Evolutionary conservation across 2,797 vertebrate genomes (phyloP), one percentile per base, ranked within the genome.

Genomic region (Zenarchopterus dispar): DNA sequence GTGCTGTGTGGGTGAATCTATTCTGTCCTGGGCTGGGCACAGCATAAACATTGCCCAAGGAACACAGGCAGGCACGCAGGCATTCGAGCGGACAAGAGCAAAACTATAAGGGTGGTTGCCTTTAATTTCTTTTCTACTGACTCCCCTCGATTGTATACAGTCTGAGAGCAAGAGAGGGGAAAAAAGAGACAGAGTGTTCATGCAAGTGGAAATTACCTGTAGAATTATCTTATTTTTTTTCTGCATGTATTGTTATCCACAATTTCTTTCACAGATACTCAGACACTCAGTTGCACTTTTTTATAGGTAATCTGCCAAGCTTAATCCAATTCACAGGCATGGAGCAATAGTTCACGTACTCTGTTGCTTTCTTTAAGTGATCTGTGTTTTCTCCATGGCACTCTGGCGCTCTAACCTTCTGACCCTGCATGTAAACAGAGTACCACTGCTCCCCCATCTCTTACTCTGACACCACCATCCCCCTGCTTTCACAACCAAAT

Each of bases 1-100:
- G 83, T 92, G 92, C 92, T 92, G 89, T 87, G 88, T 93, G 92
- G 86, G 91, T 86, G 76, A 90, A 92, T 93, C 89, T 90, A 87
- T 90, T 92, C 89, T 92, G 78, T 92, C 82, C 85, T 68, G 75
- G 74, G 71, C 86, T 76, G 89, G 88, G 84, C 82, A 89, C 74
- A 90, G 85, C 88, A 89, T 90, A 90, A 91, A 92, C 90, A 90
- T 87, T 84, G 85, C 85, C 84, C 89, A 84, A 80, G 81, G 84
- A 89, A 88, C 58, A 60, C 82, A 88, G 76, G 80, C 80, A 73
- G 71, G 84, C 85, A 83, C 53, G 75, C 75, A 82, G 67, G 80
- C 86, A 89, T 78, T 83, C 82, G 85, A 88, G 87, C 86, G 70
- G 83, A 84, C 84, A 86, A 88, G 85, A 88, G 85, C 62, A 89